Base-by-base conservation (phyloP, 2,888 invertebrate genomes). In the Caenorhabditis drosophilae region DNA sequence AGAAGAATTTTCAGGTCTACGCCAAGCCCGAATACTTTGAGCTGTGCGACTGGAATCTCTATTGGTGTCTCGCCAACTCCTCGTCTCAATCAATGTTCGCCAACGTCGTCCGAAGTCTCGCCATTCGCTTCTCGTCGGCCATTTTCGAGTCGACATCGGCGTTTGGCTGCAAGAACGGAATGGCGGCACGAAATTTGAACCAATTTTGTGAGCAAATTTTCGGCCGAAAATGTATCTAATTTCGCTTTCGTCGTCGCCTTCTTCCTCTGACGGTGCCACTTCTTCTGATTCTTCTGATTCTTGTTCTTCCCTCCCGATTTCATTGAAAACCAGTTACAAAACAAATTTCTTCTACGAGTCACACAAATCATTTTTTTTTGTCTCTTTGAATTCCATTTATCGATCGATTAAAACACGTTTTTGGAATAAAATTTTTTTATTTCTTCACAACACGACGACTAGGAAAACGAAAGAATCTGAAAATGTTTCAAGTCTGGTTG, bases 41-140 rank as follows among this genome's bases (percentile, higher is more conserved):
- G 40, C 57, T 74, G 36, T 74, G 74, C 51, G 74, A 74, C 46
- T 74, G 70, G 71, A 71, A 71, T 41, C 60, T 74, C 11, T 74
- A 74, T 51, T 74, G 74, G 74, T 74, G 74, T 36, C 59, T 58
- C 20, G 59, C 66, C 15, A 54, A 59, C 27, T 53, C 63, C 31
- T 59, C 61, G 12, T 55, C 59, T n/a, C n/a, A n/a, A 15, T 54
- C 68, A 0, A 35, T 73, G 1, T 54, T 67, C 34, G 36, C 59
- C 0, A 53, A 58, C n/a, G 20, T 73, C 7, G 54, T 70, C 12
- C 59, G 62, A 18, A 45, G 58, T 44, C 25, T 73, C 22, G 63
- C 67, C 11, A 52, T 63, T 35, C 54, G 63, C 15, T 66, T 73
- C 56, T 49, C 64, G 2, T 50, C 63, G 0, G 48, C 52, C 4